Percentiles rank a stretch among this genome's conserved stretches.
Evolutionary conservation across 2,888 invertebrate genomes (phyloP).

Genomic region (Lasioglossum villosulum): DNA sequence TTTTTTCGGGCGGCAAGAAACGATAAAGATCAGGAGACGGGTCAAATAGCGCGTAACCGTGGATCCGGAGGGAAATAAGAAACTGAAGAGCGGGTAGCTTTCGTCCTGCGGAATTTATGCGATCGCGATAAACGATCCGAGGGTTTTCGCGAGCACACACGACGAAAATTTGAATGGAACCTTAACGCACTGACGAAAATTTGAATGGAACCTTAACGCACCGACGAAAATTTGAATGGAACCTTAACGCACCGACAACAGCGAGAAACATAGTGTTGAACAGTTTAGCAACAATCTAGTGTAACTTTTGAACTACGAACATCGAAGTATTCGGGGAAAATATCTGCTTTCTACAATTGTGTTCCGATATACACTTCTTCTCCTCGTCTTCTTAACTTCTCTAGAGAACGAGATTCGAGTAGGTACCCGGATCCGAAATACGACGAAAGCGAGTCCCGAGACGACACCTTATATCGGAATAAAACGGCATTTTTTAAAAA

Average conservation of each 20-base stretch:
- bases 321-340: background rate
- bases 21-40: conserved; percentile 18
- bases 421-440: too few species aligned
- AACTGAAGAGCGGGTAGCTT: background rate
- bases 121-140: conserved; percentile 18
- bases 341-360: background rate
- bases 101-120: conserved; percentile 34
- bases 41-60: conserved; percentile 16
- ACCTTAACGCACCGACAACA: conserved; percentile 25
- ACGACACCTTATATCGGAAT: too few species aligned
- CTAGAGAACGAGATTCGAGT: too few species aligned
- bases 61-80: background rate
- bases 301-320: background rate
- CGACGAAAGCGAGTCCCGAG: too few species aligned
- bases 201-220: conserved; percentile 29
- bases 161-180: conserved; percentile 34
- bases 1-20: background rate
- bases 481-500: too few species aligned
- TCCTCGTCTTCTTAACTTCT: too few species aligned
- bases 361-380: too few species aligned
- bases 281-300: too few species aligned
- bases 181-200: conserved; percentile 32
- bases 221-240: conserved; percentile 31
- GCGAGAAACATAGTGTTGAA: background rate
- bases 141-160: background rate